Base-by-base conservation (phyloP, 2,888 invertebrate species). In the Oscheius sp. region DNA sequence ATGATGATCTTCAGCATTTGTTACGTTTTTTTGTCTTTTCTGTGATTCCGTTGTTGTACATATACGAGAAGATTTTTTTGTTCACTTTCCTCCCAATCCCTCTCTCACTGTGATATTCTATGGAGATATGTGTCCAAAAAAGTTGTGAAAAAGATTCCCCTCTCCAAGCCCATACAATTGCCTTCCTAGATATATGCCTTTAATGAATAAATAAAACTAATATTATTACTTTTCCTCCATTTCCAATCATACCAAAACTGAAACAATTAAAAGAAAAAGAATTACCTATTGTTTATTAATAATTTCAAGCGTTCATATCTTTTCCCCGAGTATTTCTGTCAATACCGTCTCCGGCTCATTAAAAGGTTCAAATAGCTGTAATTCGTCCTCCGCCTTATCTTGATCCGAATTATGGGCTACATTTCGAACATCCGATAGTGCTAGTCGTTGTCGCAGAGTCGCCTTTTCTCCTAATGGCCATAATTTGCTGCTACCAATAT, bases 341-440 rank as follows among this genome's bases (percentile, higher is more conserved):
- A 59, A n/a, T n/a, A 59, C n/a, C 6, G 41, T 22, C 5, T 8
- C 30, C n/a, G 62, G 47, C 30, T 45, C 28, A 28, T n/a, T 12
- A 26, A 71, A 45, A 0, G 61, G 67, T 38, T 75, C 73, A 62
- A 77, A 73, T 14, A 77, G 67, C n/a, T 61, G 33, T 41, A 75
- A 32, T 56, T 77, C 77, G 14, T 51, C 24, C 0, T 41, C 57
- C 8, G 73, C 71, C 33, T 59, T 49, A 9, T 70, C 67, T 6
- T 54, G 89, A 91, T 94, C 94, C 86, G 95, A 94, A 17, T 95
- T 95, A 88, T 96, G 96, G 9, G 92, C 91, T 1, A 93, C 94
- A 89, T 96, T 96, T 81, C 95, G 90, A 0, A 96, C 95, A 86
- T 96, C 96, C 0, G 95, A 93, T 20, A 95, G 88, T 0, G 95